A percentile compares a stretch with the other conserved stretches of the same genome.
phyloP scores from a whole-genome alignment of 2,797 vertebrate genomes.

The Salmo trutta region DNA sequence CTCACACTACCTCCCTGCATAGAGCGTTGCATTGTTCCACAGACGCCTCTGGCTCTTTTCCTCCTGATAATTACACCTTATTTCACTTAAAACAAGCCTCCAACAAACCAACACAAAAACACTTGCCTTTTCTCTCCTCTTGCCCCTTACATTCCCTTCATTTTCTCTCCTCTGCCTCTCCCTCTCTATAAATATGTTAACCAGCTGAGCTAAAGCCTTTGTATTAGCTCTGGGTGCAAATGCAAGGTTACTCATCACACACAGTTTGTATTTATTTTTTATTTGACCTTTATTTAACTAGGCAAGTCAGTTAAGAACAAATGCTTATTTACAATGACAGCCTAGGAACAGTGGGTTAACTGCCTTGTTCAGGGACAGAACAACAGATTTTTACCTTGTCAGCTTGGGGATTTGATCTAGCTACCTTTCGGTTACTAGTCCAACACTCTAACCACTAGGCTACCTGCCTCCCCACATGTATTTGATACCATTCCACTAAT shows the following conservation, averaged over 20 bases:
- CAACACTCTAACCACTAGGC: too few species aligned
- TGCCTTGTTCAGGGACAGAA: too few species aligned
- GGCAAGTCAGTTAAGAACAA: too few species aligned
- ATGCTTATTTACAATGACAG: too few species aligned
- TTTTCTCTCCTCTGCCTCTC: background rate
- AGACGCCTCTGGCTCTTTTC: conserved; percentile 67
- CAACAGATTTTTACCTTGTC: too few species aligned
- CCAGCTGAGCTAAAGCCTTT: background rate
- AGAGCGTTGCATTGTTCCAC: conserved; percentile 71
- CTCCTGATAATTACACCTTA: conserved; percentile 73
- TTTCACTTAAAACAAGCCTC: conserved; percentile 62
- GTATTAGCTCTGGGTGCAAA: background rate
- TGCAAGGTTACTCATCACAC: background rate
- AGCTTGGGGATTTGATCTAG: too few species aligned
- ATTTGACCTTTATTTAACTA: too few species aligned
- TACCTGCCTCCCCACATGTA: too few species aligned
- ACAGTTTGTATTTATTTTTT: too few species aligned
- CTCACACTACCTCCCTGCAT: conserved; percentile 60
- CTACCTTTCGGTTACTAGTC: too few species aligned
- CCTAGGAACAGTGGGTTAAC: too few species aligned
- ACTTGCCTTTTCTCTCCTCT: background rate
- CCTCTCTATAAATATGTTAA: background rate
- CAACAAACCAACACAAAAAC: conserved; percentile 3
- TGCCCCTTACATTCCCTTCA: background rate
- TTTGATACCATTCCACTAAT: too few species aligned